Evolutionary conservation across 2,888 invertebrate species (phyloP).

Genomic region (Lasioglossum zephyrum): DNA sequence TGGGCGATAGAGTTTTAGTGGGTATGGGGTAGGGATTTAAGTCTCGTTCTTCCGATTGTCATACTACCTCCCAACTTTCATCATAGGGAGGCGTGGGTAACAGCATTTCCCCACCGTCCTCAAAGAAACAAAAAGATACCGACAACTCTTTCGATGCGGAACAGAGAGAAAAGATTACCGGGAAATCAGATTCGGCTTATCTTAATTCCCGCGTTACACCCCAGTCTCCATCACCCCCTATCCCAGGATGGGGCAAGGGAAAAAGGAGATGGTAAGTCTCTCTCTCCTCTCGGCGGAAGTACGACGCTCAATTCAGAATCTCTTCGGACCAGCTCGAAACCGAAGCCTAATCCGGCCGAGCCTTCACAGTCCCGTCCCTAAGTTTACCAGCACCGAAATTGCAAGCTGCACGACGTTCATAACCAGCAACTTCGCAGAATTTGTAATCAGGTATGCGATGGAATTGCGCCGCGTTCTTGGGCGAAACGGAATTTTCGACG

Average conservation of each 20-base stretch:
- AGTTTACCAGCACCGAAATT: slow-evolving; percentile 1
- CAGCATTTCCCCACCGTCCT: too few relatives aligned
- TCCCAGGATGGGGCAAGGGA: neutral
- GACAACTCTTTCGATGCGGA: slow-evolving; percentile 31
- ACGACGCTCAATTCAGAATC: neutral
- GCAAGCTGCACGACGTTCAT: slow-evolving; percentile 34
- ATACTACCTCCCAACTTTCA: too few relatives aligned
- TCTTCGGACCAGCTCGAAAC: slow-evolving; percentile 12
- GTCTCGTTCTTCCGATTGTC: too few relatives aligned
- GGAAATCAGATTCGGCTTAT: slow-evolving; percentile 47
- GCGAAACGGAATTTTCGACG: slow-evolving; percentile 44
- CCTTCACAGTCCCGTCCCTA: neutral
- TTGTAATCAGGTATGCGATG: slow-evolving; percentile 43
- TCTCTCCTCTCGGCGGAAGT: neutral
- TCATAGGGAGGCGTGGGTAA: too few relatives aligned
- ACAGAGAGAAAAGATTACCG: slow-evolving; percentile 7
- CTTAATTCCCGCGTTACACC: slow-evolving; percentile 30
- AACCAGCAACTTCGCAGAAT: slow-evolving; percentile 46
- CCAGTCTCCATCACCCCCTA: neutral
- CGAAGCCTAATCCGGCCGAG: slow-evolving; percentile 28
- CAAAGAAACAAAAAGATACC: neutral
- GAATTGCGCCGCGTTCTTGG: slow-evolving; percentile 28
- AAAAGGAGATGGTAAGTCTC: neutral
- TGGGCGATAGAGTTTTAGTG: too few relatives aligned
- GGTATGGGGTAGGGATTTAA: too few relatives aligned